phyloP scores from a whole-genome alignment of 2,113 vertebrate species.

The Silurus meridionalis region DNA sequence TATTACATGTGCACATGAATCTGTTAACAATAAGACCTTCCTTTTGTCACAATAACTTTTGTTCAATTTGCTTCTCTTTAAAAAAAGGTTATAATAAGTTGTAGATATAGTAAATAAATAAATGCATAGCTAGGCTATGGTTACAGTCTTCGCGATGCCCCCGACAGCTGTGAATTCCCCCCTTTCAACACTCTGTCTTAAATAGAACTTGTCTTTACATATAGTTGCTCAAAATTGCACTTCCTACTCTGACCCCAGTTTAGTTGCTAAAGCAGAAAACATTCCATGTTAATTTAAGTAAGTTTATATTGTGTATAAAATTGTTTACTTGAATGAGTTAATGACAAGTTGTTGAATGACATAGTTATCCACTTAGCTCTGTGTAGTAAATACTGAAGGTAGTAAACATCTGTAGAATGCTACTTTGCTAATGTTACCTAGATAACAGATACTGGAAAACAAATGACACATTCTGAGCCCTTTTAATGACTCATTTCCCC shows the following conservation, averaged over 20 bases:
- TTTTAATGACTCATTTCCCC: no score
- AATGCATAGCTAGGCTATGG: constrained; percentile 56
- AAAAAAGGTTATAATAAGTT: neutral
- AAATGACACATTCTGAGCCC: no score
- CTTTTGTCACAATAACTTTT: neutral
- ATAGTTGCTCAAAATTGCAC: constrained; percentile 20
- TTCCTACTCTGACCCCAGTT: constrained; percentile 67
- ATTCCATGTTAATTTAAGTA: constrained; percentile 65
- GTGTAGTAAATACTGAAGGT: neutral
- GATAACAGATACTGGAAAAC: neutral
- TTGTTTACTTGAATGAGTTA: neutral
- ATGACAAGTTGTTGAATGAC: neutral
- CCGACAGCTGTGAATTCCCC: constrained; percentile 67
- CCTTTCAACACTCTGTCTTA: constrained; percentile 57
- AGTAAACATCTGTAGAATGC: neutral
- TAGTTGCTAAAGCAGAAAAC: constrained; percentile 52
- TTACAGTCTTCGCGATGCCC: constrained; percentile 59
- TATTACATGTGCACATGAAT: neutral
- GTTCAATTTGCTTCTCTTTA: neutral
- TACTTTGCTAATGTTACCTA: neutral
- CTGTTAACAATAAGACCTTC: no score
- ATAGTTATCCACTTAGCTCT: neutral
- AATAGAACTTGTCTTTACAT: constrained; percentile 42
- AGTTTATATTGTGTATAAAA: neutral
- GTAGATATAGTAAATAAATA: neutral